Base-by-base conservation (phyloP, 2,797 vertebrate species). In the Heliangelus exortis region DNA sequence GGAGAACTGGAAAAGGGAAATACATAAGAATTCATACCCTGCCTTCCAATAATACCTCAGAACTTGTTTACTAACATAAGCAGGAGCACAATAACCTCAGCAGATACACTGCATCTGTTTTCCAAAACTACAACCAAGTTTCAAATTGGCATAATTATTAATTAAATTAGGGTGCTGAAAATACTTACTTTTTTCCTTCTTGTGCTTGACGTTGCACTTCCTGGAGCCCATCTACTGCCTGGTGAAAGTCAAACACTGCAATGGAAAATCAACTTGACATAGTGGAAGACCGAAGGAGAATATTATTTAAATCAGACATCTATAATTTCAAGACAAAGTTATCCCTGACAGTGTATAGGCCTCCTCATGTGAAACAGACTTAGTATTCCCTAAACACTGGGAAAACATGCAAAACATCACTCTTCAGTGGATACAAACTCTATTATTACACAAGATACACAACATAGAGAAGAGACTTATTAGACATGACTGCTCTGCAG, bases 221-320 rank as follows among this genome's bases (percentile, higher is more conserved):
- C 97, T 99, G 99, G 43, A 99, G 97, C 81, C 99, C 99, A 58
- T 99, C 99, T 14, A 99, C 99, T 9, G 99, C 99, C 97, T 99
- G 99, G 95, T 99, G 99, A 96, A 99, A 99, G 95, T 99, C 99
- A 95, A 99, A 99, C 95, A 99, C 99, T 99, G 97, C 45, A 96
- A 89, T 45, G 75, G 59, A 92, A 90, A 90, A 96, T 58, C 15
- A 90, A 75, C 89, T 3, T 12, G 66, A 92, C 29, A 53, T 0
- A n/a, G 45, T 34, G 62, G 55, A 63, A 95, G 25, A 87, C 39
- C 54, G 33, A 45, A 61, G 18, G 41, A 85, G 69, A 88, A 28
- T 50, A 67, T 41, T 74, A 47, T 67, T 83, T 48, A 79, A 61
- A 71, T 75, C 43, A 77, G 45, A 73, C 29, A 81, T 31, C 4